A percentile compares a stretch with the other conserved stretches of the same genome.
phyloP scores from a whole-genome alignment of 1,140 invertebrate species.

The Archivesica marissinica region DNA sequence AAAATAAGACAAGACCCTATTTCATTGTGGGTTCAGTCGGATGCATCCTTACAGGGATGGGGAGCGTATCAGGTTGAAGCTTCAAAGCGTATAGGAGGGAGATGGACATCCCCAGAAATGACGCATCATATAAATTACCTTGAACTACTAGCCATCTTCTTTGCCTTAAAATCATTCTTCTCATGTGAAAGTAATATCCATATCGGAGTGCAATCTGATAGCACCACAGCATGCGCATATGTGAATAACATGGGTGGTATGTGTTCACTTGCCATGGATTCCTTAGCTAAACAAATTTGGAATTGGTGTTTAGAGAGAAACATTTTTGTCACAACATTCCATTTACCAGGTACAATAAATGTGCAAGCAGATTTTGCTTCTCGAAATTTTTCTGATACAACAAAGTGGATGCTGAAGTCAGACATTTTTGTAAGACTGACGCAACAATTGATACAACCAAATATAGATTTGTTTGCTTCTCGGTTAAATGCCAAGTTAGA shows the following conservation, averaged over 20 bases:
- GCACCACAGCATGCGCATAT: constrained; percentile 42
- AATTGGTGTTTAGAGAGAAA: constrained; percentile 53
- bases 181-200: too few relatives aligned
- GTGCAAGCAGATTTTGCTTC: constrained; percentile 30
- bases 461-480: constrained; percentile 36
- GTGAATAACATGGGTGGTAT: constrained; percentile 57
- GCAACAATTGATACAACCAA: background rate
- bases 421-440: constrained; percentile 1
- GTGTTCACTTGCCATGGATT: background rate
- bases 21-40: too few relatives aligned
- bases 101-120: too few relatives aligned
- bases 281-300: constrained; percentile 46
- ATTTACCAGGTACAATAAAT: constrained; percentile 54
- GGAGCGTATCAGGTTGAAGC: too few relatives aligned
- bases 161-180: too few relatives aligned
- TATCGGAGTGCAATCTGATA: constrained; percentile 49
- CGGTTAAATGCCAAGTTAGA: background rate
- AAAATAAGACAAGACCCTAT: too few relatives aligned
- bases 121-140: too few relatives aligned
- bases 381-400: constrained; percentile 37
- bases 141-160: too few relatives aligned
- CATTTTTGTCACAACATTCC: constrained; percentile 23
- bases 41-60: too few relatives aligned
- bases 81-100: too few relatives aligned
- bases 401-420: constrained; percentile 33